phyloP scores from a whole-genome alignment of 2,888 invertebrate genomes.

The Drosophila recens region DNA sequence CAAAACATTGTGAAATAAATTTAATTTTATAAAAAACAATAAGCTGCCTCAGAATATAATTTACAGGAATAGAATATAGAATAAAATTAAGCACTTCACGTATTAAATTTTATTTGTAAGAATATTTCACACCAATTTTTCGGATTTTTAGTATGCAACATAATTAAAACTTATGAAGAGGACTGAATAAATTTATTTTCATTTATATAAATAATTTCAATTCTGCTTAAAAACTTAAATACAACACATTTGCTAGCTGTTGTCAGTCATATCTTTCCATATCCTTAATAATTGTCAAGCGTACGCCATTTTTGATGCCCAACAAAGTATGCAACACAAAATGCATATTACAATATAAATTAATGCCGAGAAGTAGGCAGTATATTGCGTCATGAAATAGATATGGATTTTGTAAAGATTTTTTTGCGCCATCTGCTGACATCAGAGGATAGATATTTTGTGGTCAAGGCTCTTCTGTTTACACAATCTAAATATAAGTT shows the following conservation, averaged over 20 bases:
- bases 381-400: conserved; percentile 30
- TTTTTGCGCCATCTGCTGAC: conserved; percentile 58
- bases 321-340: conserved; percentile 49
- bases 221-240: too few species aligned
- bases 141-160: background rate
- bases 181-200: too few species aligned
- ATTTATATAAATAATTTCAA: too few species aligned
- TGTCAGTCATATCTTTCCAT: background rate
- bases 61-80: too few species aligned
- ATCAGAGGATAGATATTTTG: conserved; percentile 71
- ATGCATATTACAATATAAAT: background rate
- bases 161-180: background rate
- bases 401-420: conserved; percentile 54
- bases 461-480: conserved; percentile 75
- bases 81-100: too few species aligned
- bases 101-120: too few species aligned
- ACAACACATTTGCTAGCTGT: too few species aligned
- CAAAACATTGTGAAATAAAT: too few species aligned
- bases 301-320: conserved; percentile 7
- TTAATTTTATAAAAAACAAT: too few species aligned
- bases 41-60: too few species aligned
- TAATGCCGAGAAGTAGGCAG: conserved; percentile 36
- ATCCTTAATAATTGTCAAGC: background rate
- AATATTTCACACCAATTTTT: too few species aligned
- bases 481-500: conserved; percentile 69